phyloP scores from a whole-genome alignment of 2,888 invertebrate species.

The Capitulum mitella region DNA sequence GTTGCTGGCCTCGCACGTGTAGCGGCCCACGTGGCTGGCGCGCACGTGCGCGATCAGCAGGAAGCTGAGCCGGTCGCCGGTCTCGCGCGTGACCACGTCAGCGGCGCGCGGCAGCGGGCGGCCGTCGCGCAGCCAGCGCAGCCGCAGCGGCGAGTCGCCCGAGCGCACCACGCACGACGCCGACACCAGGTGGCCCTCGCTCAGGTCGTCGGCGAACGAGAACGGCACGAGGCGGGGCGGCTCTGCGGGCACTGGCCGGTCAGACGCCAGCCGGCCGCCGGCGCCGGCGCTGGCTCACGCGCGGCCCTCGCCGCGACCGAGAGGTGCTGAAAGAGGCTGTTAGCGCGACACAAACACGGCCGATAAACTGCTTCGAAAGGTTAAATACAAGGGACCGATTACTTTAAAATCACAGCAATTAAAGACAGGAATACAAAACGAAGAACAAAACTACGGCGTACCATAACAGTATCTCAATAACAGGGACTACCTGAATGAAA shows the following conservation, averaged over 20 bases:
- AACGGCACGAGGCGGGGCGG: conserved; percentile 44
- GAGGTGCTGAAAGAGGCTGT: not conserved
- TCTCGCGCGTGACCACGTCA: conserved; percentile 26
- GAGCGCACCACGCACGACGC: conserved; percentile 41
- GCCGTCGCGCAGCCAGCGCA: conserved; percentile 49
- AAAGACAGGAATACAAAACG: too few species aligned
- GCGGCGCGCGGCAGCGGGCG: conserved; percentile 40
- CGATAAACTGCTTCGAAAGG: too few species aligned
- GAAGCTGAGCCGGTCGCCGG: conserved; percentile 56
- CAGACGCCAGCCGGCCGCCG: not conserved
- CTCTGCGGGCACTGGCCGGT: conserved; percentile 38
- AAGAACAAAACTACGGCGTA: too few species aligned
- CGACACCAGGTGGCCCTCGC: conserved; percentile 37
- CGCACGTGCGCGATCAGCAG: conserved; percentile 60
- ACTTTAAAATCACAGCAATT: too few species aligned
- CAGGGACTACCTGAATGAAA: too few species aligned
- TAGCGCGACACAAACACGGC: not conserved
- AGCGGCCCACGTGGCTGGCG: conserved; percentile 60
- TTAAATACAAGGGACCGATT: too few species aligned
- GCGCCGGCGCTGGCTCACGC: too few species aligned
- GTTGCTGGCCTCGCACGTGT: conserved; percentile 61
- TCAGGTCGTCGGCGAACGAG: conserved; percentile 38
- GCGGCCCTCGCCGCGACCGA: not conserved
- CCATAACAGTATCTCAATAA: too few species aligned
- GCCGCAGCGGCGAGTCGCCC: conserved; percentile 41